Evolutionary conservation across 2,113 vertebrate species (phyloP).

Genomic region (Heloderma charlesbogerti): DNA sequence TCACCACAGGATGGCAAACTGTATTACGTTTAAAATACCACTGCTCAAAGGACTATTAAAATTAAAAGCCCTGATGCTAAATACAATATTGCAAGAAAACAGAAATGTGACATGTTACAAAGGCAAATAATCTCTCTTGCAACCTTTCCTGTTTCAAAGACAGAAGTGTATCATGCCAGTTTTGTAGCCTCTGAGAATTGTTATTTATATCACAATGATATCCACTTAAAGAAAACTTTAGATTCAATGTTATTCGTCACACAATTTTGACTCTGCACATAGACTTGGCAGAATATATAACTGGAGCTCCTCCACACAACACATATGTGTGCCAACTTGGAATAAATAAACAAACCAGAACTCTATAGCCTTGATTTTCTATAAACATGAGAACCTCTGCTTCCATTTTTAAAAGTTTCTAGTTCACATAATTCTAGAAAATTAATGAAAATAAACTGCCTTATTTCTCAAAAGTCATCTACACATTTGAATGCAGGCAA

Average conservation of each 20-base stretch:
- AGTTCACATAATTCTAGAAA: not conserved
- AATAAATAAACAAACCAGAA: not conserved
- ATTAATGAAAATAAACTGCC: not conserved
- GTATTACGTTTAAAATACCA: not conserved
- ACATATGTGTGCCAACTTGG: not conserved
- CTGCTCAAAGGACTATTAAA: not conserved
- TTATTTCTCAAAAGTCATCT: not conserved
- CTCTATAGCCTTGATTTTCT: not conserved
- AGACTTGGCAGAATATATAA: not conserved
- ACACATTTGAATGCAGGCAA: not conserved
- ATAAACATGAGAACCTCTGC: not conserved
- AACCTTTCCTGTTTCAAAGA: not conserved
- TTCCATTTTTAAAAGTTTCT: not conserved
- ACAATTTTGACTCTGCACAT: not conserved
- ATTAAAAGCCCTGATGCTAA: slow-evolving; percentile 13
- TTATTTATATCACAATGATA: not conserved
- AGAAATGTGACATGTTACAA: slow-evolving; percentile 3
- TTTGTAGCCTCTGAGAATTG: not conserved
- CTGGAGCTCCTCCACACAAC: not conserved
- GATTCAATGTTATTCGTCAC: not conserved
- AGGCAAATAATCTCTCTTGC: not conserved
- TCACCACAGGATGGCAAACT: not conserved
- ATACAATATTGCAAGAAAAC: not conserved
- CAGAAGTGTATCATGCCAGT: not conserved
- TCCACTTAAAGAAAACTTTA: not conserved